Evolutionary conservation across 1,140 invertebrate genomes (phyloP).

Genomic region (Calliphora vicina): DNA sequence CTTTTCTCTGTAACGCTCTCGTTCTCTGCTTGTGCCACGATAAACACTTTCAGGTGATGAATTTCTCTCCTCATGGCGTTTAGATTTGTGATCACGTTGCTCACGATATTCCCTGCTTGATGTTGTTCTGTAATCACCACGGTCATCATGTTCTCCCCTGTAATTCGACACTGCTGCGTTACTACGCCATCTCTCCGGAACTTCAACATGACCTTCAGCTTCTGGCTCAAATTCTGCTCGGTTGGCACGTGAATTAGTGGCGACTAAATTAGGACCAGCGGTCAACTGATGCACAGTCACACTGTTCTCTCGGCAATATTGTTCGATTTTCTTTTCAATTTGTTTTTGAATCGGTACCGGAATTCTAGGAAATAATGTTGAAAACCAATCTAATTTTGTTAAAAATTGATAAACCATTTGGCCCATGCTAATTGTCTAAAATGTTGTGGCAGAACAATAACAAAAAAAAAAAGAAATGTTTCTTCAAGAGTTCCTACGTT

Average conservation of each 20-base stretch:
- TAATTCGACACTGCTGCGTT: conserved; percentile 41
- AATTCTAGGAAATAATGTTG: conserved; percentile 97
- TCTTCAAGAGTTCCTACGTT: background rate
- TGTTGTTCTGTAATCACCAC: conserved; percentile 45
- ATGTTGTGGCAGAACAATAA: background rate
- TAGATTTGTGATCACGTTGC: background rate
- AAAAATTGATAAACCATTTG: conserved; percentile 93
- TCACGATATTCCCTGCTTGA: conserved; percentile 34
- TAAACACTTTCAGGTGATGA: conserved; percentile 28
- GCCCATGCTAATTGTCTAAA: conserved; percentile 85
- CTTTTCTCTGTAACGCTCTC: conserved; percentile 51
- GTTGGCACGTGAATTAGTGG: conserved; percentile 38
- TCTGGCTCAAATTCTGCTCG: conserved; percentile 9
- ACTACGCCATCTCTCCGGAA: background rate
- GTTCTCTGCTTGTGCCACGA: conserved; percentile 36
- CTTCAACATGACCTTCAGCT: conserved; percentile 6
- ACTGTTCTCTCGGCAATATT: conserved; percentile 60
- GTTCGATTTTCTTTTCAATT: conserved; percentile 77
- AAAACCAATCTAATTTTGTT: conserved; percentile 97
- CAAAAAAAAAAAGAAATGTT: background rate
- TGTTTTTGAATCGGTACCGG: conserved; percentile 98
- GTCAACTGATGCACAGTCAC: conserved; percentile 52
- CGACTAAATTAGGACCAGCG: background rate
- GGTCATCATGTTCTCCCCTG: conserved; percentile 57
- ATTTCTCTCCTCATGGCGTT: background rate